A percentile compares a stretch with the other conserved stretches of the same genome.
phyloP scores from a whole-genome alignment of 1,140 invertebrate species.

The Trichonephila inaurata region DNA sequence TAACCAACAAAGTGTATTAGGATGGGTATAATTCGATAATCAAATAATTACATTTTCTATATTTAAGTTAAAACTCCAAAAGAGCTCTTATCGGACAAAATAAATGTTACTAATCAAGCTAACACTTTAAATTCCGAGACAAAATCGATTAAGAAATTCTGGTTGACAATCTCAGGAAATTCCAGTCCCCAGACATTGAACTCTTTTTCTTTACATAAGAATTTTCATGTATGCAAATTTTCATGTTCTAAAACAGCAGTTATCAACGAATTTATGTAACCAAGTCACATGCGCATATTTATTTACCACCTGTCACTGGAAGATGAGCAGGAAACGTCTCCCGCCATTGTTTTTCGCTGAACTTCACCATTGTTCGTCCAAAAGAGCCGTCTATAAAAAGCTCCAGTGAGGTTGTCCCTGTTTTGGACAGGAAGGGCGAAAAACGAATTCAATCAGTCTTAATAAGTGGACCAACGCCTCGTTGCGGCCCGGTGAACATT shows the following conservation, averaged over 20 bases:
- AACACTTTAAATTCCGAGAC: no score
- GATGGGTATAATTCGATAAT: no score
- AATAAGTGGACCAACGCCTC: conserved; percentile 13
- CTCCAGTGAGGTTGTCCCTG: background rate
- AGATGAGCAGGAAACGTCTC: background rate
- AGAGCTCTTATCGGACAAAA: no score
- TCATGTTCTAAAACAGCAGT: background rate
- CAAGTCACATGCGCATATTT: background rate
- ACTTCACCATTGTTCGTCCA: conserved; percentile 19
- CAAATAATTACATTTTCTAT: no score
- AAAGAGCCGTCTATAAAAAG: background rate
- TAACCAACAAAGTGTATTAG: no score
- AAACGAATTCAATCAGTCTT: background rate
- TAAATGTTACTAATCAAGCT: no score
- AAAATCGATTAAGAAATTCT: no score
- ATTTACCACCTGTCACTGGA: background rate
- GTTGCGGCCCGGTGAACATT: background rate
- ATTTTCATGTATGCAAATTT: background rate
- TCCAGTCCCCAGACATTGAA: no score
- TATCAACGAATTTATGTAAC: background rate
- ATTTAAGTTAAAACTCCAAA: no score
- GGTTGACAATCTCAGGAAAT: no score
- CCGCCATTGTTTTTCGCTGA: background rate
- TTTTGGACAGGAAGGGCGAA: background rate
- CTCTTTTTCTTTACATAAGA: no score